A percentile compares a stretch with the other conserved stretches of the same genome.
Conservation (phyloP, 2,113 vertebrate genomes). For the Reinhardtius hippoglossoides region DNA sequence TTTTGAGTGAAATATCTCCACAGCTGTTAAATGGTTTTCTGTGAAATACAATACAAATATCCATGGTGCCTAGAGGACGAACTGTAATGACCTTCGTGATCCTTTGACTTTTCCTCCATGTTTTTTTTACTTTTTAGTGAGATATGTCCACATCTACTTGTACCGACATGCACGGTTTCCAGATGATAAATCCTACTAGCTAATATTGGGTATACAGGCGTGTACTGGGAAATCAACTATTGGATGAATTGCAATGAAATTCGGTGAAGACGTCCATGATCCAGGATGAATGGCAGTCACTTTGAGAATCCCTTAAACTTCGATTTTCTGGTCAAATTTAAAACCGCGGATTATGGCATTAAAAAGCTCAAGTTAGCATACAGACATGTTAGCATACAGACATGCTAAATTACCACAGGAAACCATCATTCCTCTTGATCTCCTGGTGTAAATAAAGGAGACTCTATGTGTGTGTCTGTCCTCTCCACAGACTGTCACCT, state of each 20-base stretch:
- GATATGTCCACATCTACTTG: too few species aligned
- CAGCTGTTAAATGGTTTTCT: neutral
- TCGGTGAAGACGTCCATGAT: neutral
- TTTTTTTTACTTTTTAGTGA: too few species aligned
- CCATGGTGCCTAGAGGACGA: too few species aligned
- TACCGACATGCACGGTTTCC: neutral
- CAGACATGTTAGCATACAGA: neutral
- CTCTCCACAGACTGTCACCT: neutral
- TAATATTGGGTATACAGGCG: too few species aligned
- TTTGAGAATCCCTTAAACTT: neutral
- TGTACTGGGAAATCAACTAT: neutral
- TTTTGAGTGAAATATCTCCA: neutral
- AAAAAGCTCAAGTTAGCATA: neutral
- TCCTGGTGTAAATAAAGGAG: conserved; percentile 12
- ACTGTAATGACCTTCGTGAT: neutral
- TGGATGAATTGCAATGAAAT: neutral
- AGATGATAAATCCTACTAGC: neutral
- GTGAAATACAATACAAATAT: too few species aligned
- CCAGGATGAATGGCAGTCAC: neutral
- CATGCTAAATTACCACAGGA: neutral
- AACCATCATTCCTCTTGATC: conserved; percentile 8
- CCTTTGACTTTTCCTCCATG: neutral
- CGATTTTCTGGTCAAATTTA: neutral
- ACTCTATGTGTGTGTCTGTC: neutral
- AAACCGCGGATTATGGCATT: neutral